Evolutionary conservation across 92 coral and sea anemone genomes (phyloP).

Genomic region (Palythoa grandis): DNA sequence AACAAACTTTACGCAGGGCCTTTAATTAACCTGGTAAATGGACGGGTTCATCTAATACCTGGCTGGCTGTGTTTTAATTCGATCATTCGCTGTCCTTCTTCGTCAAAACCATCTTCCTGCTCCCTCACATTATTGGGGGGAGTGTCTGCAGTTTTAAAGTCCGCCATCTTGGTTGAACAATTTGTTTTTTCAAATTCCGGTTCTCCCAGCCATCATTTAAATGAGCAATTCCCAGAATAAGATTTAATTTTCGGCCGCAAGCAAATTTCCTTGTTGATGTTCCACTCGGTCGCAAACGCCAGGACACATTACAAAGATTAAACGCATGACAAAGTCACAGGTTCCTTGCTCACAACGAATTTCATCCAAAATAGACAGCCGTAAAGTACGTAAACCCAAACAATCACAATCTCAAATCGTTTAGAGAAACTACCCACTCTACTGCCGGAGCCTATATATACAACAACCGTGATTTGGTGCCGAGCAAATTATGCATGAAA

Average conservation of each 20-base stretch:
- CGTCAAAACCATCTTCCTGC: constrained; percentile 57
- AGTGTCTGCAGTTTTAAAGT: constrained; percentile 34
- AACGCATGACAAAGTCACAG: not conserved
- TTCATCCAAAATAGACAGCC: not conserved
- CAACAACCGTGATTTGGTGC: constrained; percentile 6
- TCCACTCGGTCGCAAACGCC: not conserved
- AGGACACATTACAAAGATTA: not conserved
- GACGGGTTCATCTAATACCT: constrained; percentile 52
- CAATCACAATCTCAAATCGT: not conserved
- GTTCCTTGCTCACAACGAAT: not conserved
- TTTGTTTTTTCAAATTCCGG: not conserved
- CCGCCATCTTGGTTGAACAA: constrained; percentile 78
- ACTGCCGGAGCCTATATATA: constrained; percentile 10
- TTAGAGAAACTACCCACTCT: not conserved
- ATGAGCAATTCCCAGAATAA: constrained; percentile 42
- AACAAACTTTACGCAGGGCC: constrained; percentile 11
- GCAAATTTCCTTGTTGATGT: constrained; percentile 24
- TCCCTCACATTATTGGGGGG: constrained; percentile 40
- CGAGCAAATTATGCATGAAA: constrained; percentile 32
- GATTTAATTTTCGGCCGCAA: constrained; percentile 23
- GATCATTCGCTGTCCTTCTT: constrained; percentile 76
- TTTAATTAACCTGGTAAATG: constrained; percentile 6
- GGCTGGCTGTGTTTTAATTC: constrained; percentile 83
- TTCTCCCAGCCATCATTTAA: constrained; percentile 16
- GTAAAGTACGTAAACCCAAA: constrained; percentile 18